These are phyloP conservation scores for Sminthopsis crassicaudata DNA, from an alignment of 2,113 vertebrate genomes.

Conservation along the genomic window DNA sequence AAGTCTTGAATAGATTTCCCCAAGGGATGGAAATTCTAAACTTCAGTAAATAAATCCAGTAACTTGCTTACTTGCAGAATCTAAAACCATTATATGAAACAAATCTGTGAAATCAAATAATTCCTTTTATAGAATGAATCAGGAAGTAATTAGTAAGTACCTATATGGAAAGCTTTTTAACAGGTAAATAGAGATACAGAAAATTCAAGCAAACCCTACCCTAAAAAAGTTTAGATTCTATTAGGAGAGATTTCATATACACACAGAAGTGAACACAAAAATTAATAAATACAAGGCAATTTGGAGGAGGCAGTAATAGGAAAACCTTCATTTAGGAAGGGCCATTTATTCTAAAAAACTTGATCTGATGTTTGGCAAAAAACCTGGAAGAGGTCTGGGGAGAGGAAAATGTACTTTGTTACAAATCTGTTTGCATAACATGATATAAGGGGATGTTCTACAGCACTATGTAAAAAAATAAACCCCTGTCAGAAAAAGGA, in stretches of 20 bases:
- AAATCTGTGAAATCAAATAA: conserved; percentile 36
- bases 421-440: neutral
- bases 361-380: neutral
- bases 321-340: neutral
- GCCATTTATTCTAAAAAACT: conserved; percentile 19
- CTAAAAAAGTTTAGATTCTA: neutral
- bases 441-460: neutral
- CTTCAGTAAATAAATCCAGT: neutral
- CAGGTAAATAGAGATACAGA: neutral
- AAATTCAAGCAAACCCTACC: neutral
- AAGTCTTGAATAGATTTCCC: neutral
- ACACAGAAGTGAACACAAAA: neutral
- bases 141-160: neutral
- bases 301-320: neutral
- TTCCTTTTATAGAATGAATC: conserved; percentile 20
- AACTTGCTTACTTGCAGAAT: neutral
- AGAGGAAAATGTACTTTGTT: neutral
- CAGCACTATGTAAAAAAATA: neutral
- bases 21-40: neutral
- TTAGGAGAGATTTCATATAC: neutral
- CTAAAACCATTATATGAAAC: conserved; percentile 2
- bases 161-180: neutral
- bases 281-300: neutral
- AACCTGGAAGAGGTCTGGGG: neutral
- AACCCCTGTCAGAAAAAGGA: neutral